These are phyloP conservation scores for Clarias batrachus DNA, from an alignment of 2,113 vertebrate species.

Conservation along the genomic window DNA sequence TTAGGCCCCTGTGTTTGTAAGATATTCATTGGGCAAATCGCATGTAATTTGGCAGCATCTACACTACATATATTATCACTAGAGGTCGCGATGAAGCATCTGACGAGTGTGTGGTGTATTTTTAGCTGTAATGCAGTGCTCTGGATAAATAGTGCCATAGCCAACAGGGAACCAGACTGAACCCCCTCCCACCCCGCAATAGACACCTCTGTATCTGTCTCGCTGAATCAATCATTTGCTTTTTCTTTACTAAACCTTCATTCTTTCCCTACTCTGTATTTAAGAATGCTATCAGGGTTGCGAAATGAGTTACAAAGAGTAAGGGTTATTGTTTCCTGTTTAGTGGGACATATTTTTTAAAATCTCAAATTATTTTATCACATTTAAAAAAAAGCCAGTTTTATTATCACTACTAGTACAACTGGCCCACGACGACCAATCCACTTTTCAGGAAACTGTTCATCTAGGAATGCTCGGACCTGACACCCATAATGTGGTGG, in stretches of 20 bases:
- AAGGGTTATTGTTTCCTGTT: background rate
- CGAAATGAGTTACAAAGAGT: background rate
- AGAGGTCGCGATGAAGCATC: background rate
- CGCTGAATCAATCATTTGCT: background rate
- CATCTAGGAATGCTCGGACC: too few relatives aligned
- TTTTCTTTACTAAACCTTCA: background rate
- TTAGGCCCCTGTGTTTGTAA: background rate
- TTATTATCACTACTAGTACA: background rate
- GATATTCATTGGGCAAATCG: background rate
- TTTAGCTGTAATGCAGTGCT: slow-evolving; percentile 31
- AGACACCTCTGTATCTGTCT: slow-evolving; percentile 3
- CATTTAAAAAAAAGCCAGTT: background rate
- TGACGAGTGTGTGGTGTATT: slow-evolving; percentile 27
- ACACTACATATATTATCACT: background rate
- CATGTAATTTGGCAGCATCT: background rate
- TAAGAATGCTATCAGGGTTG: background rate
- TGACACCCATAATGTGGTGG: too few relatives aligned
- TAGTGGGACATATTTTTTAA: background rate
- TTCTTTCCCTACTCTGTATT: background rate
- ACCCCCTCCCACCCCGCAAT: background rate
- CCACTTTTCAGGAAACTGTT: too few relatives aligned
- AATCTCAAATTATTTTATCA: too few relatives aligned
- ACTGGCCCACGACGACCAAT: too few relatives aligned
- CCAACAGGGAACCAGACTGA: slow-evolving; percentile 1
- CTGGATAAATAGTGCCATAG: slow-evolving; percentile 25